Percentiles rank a stretch among this genome's conserved stretches.
Conservation (phyloP, 2,888 invertebrate genomes). For the Willowsia nigromaculata region DNA sequence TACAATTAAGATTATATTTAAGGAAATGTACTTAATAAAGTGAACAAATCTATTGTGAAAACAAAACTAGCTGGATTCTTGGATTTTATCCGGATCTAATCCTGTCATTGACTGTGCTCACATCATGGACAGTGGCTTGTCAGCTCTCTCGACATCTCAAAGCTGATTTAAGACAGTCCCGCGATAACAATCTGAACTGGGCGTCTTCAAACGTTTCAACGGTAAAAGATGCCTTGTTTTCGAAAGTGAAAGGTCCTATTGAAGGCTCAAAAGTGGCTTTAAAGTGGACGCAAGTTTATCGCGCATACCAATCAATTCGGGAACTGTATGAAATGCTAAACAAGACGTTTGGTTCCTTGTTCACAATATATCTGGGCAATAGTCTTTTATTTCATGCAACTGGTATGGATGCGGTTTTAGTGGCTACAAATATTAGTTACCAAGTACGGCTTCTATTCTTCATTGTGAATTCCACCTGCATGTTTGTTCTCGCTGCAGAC, state of each 20-base stretch:
- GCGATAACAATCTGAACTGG: neutral
- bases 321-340: neutral
- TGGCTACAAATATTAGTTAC: neutral
- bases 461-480: neutral
- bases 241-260: neutral
- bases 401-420: neutral
- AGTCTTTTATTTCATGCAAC: neutral
- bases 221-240: neutral
- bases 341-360: neutral
- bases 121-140: neutral
- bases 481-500: neutral
- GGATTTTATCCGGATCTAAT: neutral
- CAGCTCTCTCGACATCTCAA: neutral
- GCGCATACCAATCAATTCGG: neutral
- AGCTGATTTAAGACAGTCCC: neutral
- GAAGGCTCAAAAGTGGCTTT: too few species aligned
- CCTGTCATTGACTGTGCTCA: neutral
- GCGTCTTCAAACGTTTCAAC: neutral
- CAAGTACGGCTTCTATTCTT: constrained; percentile 1
- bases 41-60: too few species aligned
- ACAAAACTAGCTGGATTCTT: neutral
- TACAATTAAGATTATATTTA: too few species aligned
- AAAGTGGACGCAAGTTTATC: constrained; percentile 21
- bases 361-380: neutral
- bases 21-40: too few species aligned